Conservation (phyloP, 2,113 vertebrate genomes). For the Fukomys damarensis region DNA sequence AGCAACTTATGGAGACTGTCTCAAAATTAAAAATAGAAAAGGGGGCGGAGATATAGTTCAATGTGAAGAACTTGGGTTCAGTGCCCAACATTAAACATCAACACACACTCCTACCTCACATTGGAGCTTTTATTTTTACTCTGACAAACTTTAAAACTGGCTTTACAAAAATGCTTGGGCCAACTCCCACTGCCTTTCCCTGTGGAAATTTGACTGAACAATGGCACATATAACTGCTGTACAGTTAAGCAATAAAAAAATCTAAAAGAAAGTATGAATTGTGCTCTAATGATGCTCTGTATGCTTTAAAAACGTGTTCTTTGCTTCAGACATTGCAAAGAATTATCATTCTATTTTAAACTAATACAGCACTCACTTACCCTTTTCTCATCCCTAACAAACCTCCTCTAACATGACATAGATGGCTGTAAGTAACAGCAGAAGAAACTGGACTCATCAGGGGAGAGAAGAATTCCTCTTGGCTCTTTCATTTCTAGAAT, state of each 20-base stretch:
- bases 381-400: not conserved
- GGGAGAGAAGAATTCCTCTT: not conserved
- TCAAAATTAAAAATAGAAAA: no score
- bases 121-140: not conserved
- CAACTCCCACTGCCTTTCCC: not conserved
- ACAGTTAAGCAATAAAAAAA: not conserved
- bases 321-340: conserved; percentile 2
- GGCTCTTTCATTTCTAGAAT: not conserved
- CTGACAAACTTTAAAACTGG: not conserved
- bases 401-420: not conserved
- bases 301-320: not conserved
- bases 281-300: not conserved
- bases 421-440: not conserved
- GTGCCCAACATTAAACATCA: not conserved
- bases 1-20: no score
- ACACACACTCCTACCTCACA: not conserved
- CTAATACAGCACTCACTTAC: not conserved
- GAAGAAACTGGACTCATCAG: not conserved
- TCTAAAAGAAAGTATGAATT: not conserved
- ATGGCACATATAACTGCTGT: not conserved
- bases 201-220: not conserved
- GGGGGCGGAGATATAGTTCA: no score
- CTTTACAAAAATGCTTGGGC: not conserved
- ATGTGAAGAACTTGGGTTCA: no score
- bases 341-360: conserved; percentile 28